Percentiles rank a stretch among this genome's conserved stretches.
phyloP scores from a whole-genome alignment of 2,113 vertebrate genomes.

The Alligator mississippiensis region DNA sequence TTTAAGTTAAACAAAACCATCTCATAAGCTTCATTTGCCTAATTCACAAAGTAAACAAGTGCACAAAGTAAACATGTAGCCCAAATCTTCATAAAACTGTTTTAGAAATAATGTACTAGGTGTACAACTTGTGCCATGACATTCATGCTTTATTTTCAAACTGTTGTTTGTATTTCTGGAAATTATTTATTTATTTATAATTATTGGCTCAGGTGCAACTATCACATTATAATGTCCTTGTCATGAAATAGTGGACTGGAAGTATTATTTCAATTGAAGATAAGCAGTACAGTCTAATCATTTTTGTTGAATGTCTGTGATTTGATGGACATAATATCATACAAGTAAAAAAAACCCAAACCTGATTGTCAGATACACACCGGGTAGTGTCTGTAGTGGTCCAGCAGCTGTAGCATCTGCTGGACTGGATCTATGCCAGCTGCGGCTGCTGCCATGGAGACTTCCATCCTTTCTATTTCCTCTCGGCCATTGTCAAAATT shows the following conservation, averaged over 20 bases:
- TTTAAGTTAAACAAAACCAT: slow-evolving; percentile 34
- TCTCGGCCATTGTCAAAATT: too few relatives aligned
- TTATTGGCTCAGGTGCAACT: too few relatives aligned
- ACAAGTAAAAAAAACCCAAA: background rate
- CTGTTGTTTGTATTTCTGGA: background rate
- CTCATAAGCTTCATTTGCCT: slow-evolving; percentile 51
- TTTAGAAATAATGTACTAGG: background rate
- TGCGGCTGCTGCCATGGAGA: too few relatives aligned
- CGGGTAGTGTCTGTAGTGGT: too few relatives aligned
- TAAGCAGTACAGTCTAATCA: background rate
- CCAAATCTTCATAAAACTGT: background rate
- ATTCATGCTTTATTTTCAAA: background rate
- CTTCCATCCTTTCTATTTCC: too few relatives aligned
- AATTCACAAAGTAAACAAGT: slow-evolving; percentile 46
- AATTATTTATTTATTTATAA: background rate
- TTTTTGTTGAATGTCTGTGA: background rate
- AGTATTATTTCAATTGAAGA: background rate
- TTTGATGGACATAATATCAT: background rate
- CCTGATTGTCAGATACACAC: too few relatives aligned
- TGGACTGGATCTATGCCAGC: too few relatives aligned
- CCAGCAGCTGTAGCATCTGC: too few relatives aligned
- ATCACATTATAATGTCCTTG: background rate
- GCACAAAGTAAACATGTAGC: background rate
- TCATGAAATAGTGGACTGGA: background rate
- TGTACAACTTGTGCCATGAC: background rate